phyloP scores from a whole-genome alignment of 2,888 invertebrate genomes.

The Cordilura impudica region DNA sequence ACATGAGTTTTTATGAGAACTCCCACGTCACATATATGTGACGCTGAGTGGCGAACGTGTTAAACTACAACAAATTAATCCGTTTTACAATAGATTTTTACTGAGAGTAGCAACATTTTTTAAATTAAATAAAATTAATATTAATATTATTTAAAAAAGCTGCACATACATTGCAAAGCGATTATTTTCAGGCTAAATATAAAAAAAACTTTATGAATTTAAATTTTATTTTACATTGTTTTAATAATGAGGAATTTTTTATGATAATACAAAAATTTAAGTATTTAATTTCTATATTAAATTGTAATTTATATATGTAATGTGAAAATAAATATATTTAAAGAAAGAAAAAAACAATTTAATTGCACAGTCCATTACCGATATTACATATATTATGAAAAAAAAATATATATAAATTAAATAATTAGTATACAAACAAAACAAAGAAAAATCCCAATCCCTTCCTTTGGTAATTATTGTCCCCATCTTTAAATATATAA shows the following conservation, averaged over 20 bases:
- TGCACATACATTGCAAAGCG: conserved; percentile 49
- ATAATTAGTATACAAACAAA: conserved; percentile 16
- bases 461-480: conserved; percentile 1
- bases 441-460: not conserved
- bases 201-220: not conserved
- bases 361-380: conserved; percentile 57
- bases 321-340: not conserved
- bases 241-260: not conserved
- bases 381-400: conserved; percentile 12
- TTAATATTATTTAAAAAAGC: conserved; percentile 22
- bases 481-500: conserved; percentile 34
- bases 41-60: no score
- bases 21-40: no score
- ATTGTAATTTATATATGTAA: not conserved
- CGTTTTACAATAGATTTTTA: conserved; percentile 16
- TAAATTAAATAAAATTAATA: not conserved
- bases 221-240: not conserved
- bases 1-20: no score
- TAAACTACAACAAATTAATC: not conserved
- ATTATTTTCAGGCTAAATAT: conserved; percentile 44
- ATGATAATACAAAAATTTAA: no score
- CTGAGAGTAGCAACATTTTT: not conserved
- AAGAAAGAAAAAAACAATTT: conserved; percentile 24
- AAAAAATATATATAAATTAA: conserved; percentile 28
- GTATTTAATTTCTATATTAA: not conserved